phyloP scores from a whole-genome alignment of 2,797 vertebrate species.

The Ibycter americanus region DNA sequence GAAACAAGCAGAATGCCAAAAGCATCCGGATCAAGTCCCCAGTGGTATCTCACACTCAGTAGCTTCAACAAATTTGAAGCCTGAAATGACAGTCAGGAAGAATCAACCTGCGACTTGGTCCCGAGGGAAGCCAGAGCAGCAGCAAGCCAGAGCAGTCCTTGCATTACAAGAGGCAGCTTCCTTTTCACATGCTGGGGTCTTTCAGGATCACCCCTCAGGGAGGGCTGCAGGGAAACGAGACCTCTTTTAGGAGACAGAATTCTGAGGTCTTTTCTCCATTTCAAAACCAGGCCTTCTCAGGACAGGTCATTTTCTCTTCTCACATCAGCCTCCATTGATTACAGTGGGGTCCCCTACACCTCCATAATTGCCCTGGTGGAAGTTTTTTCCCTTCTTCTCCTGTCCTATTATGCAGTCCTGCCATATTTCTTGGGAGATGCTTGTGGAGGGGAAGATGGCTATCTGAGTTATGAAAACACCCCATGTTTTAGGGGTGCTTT shows the following conservation, averaged over 20 bases:
- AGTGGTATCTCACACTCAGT: background rate
- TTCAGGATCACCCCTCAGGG: background rate
- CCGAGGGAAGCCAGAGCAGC: background rate
- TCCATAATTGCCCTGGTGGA: background rate
- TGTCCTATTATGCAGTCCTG: background rate
- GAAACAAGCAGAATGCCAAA: background rate
- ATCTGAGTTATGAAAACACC: background rate
- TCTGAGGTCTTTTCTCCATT: background rate
- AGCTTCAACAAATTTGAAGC: background rate
- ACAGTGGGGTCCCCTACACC: fast-evolving
- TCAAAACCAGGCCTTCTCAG: background rate
- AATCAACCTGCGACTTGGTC: background rate
- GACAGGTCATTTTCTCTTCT: background rate
- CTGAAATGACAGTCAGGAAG: background rate
- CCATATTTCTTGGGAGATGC: background rate
- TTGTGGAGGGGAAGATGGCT: background rate
- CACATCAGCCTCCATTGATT: background rate
- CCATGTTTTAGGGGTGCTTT: background rate
- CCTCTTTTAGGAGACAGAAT: background rate
- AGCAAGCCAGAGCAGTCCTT: background rate
- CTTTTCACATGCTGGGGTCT: background rate
- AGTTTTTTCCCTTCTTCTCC: background rate
- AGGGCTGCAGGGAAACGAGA: background rate
- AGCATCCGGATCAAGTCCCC: background rate
- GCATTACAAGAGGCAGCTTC: background rate